These are phyloP conservation scores for Hyperoplus lanceolatus DNA, from an alignment of 2,797 vertebrate species.

Conservation along the genomic window DNA sequence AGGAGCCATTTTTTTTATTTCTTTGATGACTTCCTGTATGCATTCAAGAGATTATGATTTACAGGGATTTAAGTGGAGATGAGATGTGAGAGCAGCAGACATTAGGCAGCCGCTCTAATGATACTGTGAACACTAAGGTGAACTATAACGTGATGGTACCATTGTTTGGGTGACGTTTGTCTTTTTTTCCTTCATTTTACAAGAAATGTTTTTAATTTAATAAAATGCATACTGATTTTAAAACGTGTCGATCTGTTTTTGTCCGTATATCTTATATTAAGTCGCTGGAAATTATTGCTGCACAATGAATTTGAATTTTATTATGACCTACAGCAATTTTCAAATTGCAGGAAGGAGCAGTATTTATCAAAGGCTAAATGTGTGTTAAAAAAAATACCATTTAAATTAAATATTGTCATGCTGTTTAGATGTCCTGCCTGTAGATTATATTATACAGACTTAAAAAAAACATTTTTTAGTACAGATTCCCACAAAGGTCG, in stretches of 20 bases:
- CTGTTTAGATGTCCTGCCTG: no score
- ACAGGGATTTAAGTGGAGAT: conserved; percentile 42
- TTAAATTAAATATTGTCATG: no score
- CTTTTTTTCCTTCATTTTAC: conserved; percentile 74
- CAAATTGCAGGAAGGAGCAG: no score
- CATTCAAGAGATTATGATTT: conserved; percentile 55
- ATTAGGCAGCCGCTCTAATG: conserved; percentile 59
- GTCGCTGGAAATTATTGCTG: neutral
- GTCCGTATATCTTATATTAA: neutral
- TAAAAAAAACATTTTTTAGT: no score
- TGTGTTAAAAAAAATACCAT: no score
- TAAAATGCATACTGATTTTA: conserved; percentile 86
- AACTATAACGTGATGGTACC: conserved; percentile 71
- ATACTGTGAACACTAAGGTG: conserved; percentile 74
- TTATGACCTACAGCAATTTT: no score
- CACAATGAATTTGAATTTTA: neutral
- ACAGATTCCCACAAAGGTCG: no score
- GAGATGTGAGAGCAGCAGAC: conserved; percentile 41
- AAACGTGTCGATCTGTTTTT: conserved; percentile 22
- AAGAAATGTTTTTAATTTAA: conserved; percentile 86
- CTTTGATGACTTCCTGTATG: conserved; percentile 59
- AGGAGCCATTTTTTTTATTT: conserved; percentile 38
- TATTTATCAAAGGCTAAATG: no score
- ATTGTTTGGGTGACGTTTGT: conserved; percentile 57
- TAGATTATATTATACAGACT: no score